These are phyloP conservation scores for Shargacucullia verbasci DNA, from an alignment of 2,888 invertebrate species.

Conservation along the genomic window DNA sequence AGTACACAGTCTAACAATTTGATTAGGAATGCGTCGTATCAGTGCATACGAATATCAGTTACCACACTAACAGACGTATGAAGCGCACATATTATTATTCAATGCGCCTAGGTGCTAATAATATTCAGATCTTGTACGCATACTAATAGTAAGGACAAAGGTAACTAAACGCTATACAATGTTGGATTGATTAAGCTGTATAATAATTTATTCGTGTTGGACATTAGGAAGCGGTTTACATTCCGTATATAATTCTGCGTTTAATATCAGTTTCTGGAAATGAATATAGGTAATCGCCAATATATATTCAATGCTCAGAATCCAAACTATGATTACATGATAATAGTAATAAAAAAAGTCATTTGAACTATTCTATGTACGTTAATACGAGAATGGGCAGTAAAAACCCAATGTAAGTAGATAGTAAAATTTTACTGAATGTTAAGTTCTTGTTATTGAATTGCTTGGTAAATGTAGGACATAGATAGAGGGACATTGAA, in stretches of 20 bases:
- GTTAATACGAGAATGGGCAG: slow-evolving; percentile 37
- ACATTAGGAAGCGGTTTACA: slow-evolving; percentile 32
- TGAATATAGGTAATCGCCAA: slow-evolving; percentile 40
- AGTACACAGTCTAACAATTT: slow-evolving; percentile 35
- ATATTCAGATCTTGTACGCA: slow-evolving; percentile 54
- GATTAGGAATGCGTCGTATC: slow-evolving; percentile 40
- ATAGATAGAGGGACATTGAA: slow-evolving; percentile 6
- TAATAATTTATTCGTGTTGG: slow-evolving; percentile 45
- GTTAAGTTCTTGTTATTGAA: slow-evolving; percentile 35
- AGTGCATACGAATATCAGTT: slow-evolving; percentile 47
- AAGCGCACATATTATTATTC: slow-evolving; percentile 49
- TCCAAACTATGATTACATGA: slow-evolving; percentile 17
- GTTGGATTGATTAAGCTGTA: slow-evolving; percentile 52
- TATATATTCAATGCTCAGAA: slow-evolving; percentile 35
- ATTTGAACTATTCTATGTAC: slow-evolving; percentile 32
- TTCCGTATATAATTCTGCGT: slow-evolving; percentile 29
- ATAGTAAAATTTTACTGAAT: slow-evolving; percentile 33
- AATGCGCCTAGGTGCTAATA: slow-evolving; percentile 55
- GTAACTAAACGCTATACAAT: slow-evolving; percentile 45
- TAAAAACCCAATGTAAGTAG: slow-evolving; percentile 31
- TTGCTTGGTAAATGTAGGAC: slow-evolving; percentile 19
- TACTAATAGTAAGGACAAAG: slow-evolving; percentile 56
- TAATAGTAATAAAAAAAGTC: slow-evolving; percentile 34
- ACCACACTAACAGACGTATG: slow-evolving; percentile 32
- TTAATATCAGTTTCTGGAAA: slow-evolving; percentile 39